These are phyloP conservation scores for Acanthosepion esculentum DNA, from an alignment of 2,888 invertebrate genomes.

Conservation along the genomic window DNA sequence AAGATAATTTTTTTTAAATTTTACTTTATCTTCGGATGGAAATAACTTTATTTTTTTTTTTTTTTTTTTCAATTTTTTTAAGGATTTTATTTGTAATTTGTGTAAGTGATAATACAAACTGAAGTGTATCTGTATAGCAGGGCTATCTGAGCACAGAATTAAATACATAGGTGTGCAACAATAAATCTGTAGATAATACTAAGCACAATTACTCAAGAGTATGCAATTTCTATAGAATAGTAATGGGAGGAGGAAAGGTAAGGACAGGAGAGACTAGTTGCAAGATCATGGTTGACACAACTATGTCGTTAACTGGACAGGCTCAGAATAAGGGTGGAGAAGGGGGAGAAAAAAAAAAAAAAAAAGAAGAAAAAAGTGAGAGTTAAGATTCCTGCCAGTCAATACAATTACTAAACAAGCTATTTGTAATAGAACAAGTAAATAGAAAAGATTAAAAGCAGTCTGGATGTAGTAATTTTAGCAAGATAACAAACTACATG, in stretches of 20 bases:
- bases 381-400: not conserved
- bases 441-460: slow-evolving; percentile 14
- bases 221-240: not conserved
- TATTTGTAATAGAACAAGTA: slow-evolving; percentile 37
- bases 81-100: slow-evolving; percentile 10
- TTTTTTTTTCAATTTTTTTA: not conserved
- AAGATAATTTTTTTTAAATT: not conserved
- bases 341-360: not conserved
- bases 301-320: slow-evolving; percentile 42
- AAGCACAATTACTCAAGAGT: not conserved
- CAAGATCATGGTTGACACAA: slow-evolving; percentile 41
- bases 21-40: slow-evolving; percentile 47
- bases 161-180: slow-evolving; percentile 44
- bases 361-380: not conserved
- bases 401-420: slow-evolving; percentile 38
- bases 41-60: slow-evolving; percentile 1
- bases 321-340: not conserved
- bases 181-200: slow-evolving; percentile 37
- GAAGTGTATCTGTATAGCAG: slow-evolving; percentile 44
- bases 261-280: not conserved
- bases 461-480: slow-evolving; percentile 34
- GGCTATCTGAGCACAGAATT: slow-evolving; percentile 44
- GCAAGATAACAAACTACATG: slow-evolving; percentile 38
- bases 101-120: slow-evolving; percentile 44
- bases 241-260: not conserved